Evolutionary conservation across 2,113 vertebrate species (phyloP), one percentile per base, ranked within the genome.

Genomic region (Mormyrus iriodes): DNA sequence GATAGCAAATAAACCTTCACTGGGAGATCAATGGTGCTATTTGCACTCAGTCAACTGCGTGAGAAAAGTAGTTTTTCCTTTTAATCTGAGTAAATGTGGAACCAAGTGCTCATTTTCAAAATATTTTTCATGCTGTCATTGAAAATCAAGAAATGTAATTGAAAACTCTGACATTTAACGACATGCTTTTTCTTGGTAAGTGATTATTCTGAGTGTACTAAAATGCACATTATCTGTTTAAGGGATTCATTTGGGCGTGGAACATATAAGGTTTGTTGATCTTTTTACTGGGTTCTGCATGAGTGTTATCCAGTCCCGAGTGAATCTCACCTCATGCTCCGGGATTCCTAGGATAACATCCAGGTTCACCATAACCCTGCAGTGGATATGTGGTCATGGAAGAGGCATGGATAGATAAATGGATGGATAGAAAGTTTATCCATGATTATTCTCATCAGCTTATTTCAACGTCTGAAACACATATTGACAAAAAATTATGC

Each of bases 111-210:
- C 82, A 48, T 24, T 46, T 84, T 48, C 39, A 48, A 17, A 84
- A 48, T 21, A 21, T 84, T 84, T 46, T 48, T 46, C 39, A 48
- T 24, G 21, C 82, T 46, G 42, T 24, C 42, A 82, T 44, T 44
- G 76, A 82, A 82, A 82, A 82, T 44, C 15, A 84, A 84, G 39
- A 84, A 84, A 48, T 84, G 82, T 48, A 84, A 84, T 84, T 84
- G 82, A 84, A 84, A 84, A 84, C 35, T 21, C 21, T 48, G 82
- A 46, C 42, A 46, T 84, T 44, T 46, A 46, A 12, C 24, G 82
- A 48, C 8, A 24, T 84, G 82, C 82, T n/a, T 84, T 84, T 84
- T 44, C 76, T 84, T 44, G 82, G 19, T 84, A 84, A 84, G 44
- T 84, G 42, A 7, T 84, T 84, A 24, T 84, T 84, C 17, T 84